Evolutionary conservation across 2,797 vertebrate species (phyloP).

Genomic region (Myotis vivesi): DNA sequence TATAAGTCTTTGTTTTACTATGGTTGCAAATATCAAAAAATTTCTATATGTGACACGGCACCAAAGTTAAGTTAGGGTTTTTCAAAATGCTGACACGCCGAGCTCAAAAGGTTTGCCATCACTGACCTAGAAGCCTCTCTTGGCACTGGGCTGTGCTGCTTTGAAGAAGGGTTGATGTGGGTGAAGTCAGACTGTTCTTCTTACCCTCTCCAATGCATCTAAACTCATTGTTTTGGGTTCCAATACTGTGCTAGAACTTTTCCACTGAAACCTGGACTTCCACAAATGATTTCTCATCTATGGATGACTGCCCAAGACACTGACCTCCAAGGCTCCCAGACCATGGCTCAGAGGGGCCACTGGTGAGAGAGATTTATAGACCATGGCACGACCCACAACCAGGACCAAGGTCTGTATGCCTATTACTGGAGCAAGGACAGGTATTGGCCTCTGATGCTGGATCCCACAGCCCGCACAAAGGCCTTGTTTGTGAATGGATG

Average conservation of each 20-base stretch:
- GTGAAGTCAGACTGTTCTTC: background rate
- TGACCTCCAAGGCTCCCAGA: background rate
- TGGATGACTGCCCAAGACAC: background rate
- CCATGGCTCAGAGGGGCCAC: background rate
- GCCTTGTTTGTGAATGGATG: background rate
- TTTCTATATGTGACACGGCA: too few relatives aligned
- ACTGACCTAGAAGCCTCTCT: too few relatives aligned
- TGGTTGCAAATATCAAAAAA: too few relatives aligned
- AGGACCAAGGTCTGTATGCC: too few relatives aligned
- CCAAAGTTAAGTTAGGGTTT: too few relatives aligned
- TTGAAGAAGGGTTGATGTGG: background rate
- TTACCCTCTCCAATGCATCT: background rate
- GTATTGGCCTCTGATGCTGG: too few relatives aligned
- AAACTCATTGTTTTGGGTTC: background rate
- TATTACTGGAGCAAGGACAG: background rate
- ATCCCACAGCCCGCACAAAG: background rate
- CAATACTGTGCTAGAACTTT: background rate
- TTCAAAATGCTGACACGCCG: too few relatives aligned
- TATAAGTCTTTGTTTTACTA: too few relatives aligned
- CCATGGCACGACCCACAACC: too few relatives aligned
- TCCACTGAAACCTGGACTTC: background rate
- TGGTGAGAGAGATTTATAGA: background rate
- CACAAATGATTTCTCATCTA: background rate
- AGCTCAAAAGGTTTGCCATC: too few relatives aligned
- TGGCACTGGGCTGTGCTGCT: background rate